These are phyloP conservation scores for Axea sp. DNA, from an alignment of 2,888 invertebrate genomes.

Conservation along the genomic window DNA sequence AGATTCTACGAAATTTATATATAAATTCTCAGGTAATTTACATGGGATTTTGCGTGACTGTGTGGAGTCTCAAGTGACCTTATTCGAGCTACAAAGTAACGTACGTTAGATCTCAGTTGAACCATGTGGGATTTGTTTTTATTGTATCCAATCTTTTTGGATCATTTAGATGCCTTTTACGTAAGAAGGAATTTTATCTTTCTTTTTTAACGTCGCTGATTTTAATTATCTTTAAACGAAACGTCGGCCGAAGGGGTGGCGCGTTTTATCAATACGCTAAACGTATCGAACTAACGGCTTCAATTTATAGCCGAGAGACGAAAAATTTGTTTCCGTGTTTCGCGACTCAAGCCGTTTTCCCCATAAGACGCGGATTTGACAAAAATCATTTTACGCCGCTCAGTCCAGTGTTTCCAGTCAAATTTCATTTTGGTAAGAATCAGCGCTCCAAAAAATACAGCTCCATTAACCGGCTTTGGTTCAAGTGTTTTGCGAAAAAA, in stretches of 20 bases:
- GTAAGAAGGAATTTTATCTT: conserved; percentile 21
- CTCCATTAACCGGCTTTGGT: too few relatives aligned
- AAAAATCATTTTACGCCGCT: too few relatives aligned
- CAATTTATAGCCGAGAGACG: too few relatives aligned
- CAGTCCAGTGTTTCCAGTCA: too few relatives aligned
- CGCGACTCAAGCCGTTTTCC: too few relatives aligned
- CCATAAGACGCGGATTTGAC: too few relatives aligned
- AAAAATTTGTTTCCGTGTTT: too few relatives aligned
- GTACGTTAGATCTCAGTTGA: conserved; percentile 44
- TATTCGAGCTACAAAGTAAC: conserved; percentile 39
- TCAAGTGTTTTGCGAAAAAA: too few relatives aligned
- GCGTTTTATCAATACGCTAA: conserved; percentile 1
- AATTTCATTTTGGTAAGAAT: too few relatives aligned
- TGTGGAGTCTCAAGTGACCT: conserved; percentile 48
- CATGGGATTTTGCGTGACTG: conserved; percentile 54
- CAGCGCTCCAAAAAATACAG: too few relatives aligned
- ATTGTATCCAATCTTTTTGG: conserved; percentile 55
- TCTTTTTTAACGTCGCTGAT: conserved; percentile 31
- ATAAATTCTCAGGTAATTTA: conserved; percentile 49
- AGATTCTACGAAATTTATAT: conserved; percentile 47
- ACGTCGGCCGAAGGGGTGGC: conserved; percentile 2
- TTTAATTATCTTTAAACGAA: conserved; percentile 16
- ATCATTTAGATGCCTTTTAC: conserved; percentile 39
- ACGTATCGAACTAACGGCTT: too few relatives aligned
- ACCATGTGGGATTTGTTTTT: conserved; percentile 47